Percentiles rank a stretch among this genome's conserved stretches.
phyloP scores from a whole-genome alignment of 2,797 vertebrate species.

The Carcharodon carcharias region DNA sequence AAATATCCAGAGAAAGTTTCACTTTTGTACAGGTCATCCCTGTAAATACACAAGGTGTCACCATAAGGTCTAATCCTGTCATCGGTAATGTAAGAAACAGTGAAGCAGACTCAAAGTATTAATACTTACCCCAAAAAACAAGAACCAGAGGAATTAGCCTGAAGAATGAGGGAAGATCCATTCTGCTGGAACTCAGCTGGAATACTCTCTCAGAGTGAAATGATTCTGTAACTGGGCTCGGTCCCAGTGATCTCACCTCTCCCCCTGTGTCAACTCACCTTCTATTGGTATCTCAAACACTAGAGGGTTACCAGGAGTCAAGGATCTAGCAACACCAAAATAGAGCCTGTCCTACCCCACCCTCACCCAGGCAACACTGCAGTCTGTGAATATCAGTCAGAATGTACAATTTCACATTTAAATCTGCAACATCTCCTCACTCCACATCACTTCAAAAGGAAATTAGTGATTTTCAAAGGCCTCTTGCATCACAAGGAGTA shows the following conservation, averaged over 20 bases:
- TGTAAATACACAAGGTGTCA: background rate
- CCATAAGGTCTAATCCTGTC: background rate
- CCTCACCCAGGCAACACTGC: background rate
- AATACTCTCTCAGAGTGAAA: background rate
- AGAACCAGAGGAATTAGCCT: background rate
- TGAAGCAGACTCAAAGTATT: background rate
- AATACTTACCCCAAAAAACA: background rate
- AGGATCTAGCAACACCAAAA: background rate
- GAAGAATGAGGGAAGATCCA: background rate
- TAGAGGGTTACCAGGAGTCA: background rate
- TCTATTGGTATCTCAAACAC: background rate
- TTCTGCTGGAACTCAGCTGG: background rate
- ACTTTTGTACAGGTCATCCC: background rate
- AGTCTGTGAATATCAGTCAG: background rate
- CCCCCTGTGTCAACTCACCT: background rate
- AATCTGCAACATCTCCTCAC: background rate
- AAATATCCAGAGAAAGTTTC: background rate
- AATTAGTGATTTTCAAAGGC: background rate
- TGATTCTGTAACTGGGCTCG: background rate
- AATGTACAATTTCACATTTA: background rate
- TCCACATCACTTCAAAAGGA: background rate
- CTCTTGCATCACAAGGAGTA: background rate
- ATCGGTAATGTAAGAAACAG: background rate
- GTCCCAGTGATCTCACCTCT: background rate
- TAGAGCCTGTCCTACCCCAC: background rate